phyloP scores from a whole-genome alignment of 2,113 vertebrate species.

The Trinectes maculatus region DNA sequence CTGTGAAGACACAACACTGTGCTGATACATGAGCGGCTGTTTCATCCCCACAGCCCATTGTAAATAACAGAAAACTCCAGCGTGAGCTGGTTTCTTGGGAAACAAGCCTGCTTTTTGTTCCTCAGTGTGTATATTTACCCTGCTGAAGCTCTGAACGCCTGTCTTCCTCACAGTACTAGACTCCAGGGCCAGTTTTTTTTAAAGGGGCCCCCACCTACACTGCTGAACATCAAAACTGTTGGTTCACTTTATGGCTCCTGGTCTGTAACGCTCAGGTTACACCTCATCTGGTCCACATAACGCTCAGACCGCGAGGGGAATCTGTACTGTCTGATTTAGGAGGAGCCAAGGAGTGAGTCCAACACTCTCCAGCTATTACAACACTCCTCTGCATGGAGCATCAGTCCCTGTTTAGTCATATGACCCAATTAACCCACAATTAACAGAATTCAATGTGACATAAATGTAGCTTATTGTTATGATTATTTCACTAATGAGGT shows the following conservation, averaged over 20 bases:
- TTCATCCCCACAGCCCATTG: conserved; percentile 58
- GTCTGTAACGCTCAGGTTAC: conserved; percentile 51
- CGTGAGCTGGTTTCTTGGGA: conserved; percentile 47
- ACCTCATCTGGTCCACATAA: conserved; percentile 61
- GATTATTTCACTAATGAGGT: background rate
- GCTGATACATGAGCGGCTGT: conserved; percentile 51
- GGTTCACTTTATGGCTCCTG: conserved; percentile 48
- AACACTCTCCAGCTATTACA: background rate
- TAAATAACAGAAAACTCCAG: conserved; percentile 58
- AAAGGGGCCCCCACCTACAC: conserved; percentile 30
- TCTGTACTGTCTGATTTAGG: conserved; percentile 52
- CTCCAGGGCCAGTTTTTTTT: conserved; percentile 12
- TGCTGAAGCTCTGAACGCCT: background rate
- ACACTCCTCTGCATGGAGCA: background rate
- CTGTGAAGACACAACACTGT: conserved; percentile 64
- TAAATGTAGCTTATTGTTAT: background rate
- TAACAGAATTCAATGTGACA: background rate
- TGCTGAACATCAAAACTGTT: conserved; percentile 47
- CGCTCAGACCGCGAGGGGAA: conserved; percentile 12
- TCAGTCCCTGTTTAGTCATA: background rate
- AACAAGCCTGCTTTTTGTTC: conserved; percentile 51
- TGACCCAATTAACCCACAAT: background rate
- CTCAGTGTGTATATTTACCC: conserved; percentile 23
- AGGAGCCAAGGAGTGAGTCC: conserved; percentile 7
- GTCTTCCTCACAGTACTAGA: conserved; percentile 26